Conservation (phyloP, 1,140 invertebrate species). For the Phenacoccus solenopsis region DNA sequence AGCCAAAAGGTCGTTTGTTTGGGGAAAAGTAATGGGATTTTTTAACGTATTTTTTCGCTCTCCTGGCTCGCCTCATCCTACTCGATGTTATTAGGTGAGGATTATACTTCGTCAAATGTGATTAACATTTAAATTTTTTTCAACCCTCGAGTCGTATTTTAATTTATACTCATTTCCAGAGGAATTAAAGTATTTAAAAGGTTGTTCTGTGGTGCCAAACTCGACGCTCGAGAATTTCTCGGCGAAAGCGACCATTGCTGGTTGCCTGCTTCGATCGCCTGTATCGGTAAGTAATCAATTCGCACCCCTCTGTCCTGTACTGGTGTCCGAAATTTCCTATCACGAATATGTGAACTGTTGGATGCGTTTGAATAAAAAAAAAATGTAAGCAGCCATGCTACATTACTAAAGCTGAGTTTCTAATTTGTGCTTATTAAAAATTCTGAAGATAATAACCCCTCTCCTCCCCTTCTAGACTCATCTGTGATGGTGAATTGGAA, state of each 20-base stretch:
- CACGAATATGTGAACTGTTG: background rate
- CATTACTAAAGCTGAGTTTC: no score
- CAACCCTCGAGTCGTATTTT: background rate
- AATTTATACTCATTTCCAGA: background rate
- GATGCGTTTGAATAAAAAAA: background rate
- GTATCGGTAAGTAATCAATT: background rate
- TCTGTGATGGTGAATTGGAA: no score
- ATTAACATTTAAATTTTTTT: conserved; percentile 18
- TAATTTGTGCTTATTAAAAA: no score
- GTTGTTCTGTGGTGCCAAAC: background rate
- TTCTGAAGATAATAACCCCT: no score
- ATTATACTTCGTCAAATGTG: conserved; percentile 14
- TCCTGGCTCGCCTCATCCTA: background rate
- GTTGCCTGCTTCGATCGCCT: no score
- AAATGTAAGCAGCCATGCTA: background rate
- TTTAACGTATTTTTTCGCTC: background rate
- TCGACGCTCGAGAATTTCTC: no score
- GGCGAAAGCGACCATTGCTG: no score
- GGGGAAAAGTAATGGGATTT: conserved; percentile 16
- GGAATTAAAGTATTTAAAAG: conserved; percentile 15
- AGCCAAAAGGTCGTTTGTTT: conserved; percentile 1
- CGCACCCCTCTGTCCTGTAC: background rate
- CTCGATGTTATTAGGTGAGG: conserved; percentile 15
- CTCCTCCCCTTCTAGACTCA: no score
- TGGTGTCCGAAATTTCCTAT: background rate